Conservation (phyloP, 2,888 invertebrate genomes). For the Autographa gamma region DNA sequence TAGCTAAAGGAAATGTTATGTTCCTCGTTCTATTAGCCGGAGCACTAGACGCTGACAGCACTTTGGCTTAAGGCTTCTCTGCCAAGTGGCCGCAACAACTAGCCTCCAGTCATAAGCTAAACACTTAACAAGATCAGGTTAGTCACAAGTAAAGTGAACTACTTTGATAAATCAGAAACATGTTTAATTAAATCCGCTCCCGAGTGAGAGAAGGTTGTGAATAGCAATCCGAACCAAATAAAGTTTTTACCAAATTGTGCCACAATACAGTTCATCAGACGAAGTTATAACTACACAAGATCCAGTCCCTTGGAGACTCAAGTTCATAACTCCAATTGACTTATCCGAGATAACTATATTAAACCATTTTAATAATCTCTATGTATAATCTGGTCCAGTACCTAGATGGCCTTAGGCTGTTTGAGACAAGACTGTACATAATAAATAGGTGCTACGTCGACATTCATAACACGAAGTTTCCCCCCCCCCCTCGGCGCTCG, state of each 20-base stretch:
- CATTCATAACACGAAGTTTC: conserved; percentile 47
- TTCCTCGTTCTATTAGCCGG: neutral
- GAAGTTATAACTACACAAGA: conserved; percentile 30
- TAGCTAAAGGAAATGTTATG: neutral
- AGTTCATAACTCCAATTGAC: conserved; percentile 19
- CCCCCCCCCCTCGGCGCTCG: neutral
- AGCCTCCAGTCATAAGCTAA: conserved; percentile 2
- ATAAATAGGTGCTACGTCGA: conserved; percentile 44
- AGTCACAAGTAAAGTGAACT: neutral
- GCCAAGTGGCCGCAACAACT: neutral
- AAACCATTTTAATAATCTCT: conserved; percentile 35
- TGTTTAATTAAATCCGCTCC: neutral
- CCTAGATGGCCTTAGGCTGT: conserved; percentile 43
- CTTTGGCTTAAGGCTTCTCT: neutral
- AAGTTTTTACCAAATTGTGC: neutral
- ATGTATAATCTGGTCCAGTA: conserved; percentile 34
- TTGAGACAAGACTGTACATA: conserved; percentile 30
- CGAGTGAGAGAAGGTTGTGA: neutral
- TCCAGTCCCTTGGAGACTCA: conserved; percentile 32
- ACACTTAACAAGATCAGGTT: neutral
- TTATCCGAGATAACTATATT: conserved; percentile 27
- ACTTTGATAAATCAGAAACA: neutral
- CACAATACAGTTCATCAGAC: neutral
- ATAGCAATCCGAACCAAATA: neutral
- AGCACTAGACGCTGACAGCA: conserved; percentile 2